Evolutionary conservation across 2,888 invertebrate genomes (phyloP).

Genomic region (Ectropis crepuscularia): DNA sequence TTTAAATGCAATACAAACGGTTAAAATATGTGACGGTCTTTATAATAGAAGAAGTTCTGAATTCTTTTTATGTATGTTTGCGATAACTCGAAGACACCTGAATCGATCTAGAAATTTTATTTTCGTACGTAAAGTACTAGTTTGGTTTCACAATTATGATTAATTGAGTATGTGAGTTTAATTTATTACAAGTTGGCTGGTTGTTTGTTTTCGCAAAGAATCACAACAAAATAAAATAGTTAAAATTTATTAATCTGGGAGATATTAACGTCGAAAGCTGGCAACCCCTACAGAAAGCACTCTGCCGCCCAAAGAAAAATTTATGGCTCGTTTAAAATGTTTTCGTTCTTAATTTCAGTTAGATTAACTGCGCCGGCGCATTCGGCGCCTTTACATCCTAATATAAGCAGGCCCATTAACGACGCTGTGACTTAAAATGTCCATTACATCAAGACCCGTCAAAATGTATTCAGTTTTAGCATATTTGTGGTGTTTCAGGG

Average conservation of each 20-base stretch:
- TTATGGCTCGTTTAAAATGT: constrained; percentile 77
- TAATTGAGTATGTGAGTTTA: too few species aligned
- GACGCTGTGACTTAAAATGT: constrained; percentile 58
- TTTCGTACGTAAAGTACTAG: too few species aligned
- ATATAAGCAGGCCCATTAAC: constrained; percentile 71
- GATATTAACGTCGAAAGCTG: constrained; percentile 38
- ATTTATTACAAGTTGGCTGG: too few species aligned
- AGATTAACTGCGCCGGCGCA: constrained; percentile 70
- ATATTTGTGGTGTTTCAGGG: constrained; percentile 11
- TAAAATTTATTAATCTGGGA: neutral
- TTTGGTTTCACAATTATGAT: too few species aligned
- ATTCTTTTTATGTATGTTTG: too few species aligned
- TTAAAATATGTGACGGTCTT: too few species aligned
- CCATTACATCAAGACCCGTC: constrained; percentile 48
- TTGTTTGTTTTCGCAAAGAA: too few species aligned
- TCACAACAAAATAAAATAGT: too few species aligned
- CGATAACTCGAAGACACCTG: too few species aligned
- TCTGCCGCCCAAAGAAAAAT: constrained; percentile 62
- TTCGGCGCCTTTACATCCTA: constrained; percentile 73
- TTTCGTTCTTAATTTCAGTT: constrained; percentile 79
- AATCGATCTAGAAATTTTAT: too few species aligned
- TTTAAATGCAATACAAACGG: too few species aligned
- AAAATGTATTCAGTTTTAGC: neutral
- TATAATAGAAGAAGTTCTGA: too few species aligned
- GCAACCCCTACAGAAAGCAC: constrained; percentile 67